These are phyloP conservation scores for Gasterosteus nipponicus DNA, from an alignment of 2,113 vertebrate genomes.

Conservation along the genomic window DNA sequence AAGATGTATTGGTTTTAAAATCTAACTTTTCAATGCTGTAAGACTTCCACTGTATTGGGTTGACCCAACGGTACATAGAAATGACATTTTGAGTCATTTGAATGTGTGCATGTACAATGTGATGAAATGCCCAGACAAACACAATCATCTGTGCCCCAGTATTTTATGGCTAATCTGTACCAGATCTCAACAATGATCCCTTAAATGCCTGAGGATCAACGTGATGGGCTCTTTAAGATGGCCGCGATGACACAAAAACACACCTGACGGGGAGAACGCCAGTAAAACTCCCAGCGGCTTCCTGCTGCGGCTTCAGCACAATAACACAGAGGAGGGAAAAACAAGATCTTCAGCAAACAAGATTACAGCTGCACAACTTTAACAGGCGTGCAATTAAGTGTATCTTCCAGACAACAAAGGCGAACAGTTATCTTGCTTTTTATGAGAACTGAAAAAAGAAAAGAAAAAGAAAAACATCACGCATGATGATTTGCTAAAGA, in stretches of 20 bases:
- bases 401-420: conserved; percentile 61
- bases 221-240: conserved; percentile 54
- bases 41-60: too few species aligned
- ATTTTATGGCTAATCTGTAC: conserved; percentile 57
- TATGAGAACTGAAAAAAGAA: conserved; percentile 41
- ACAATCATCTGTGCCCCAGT: conserved; percentile 43
- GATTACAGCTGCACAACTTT: conserved; percentile 47
- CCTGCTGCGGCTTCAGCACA: conserved; percentile 52
- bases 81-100: background rate
- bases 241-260: conserved; percentile 59
- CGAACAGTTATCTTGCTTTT: conserved; percentile 53
- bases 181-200: conserved; percentile 61
- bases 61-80: background rate
- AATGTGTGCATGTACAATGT: background rate
- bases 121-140: conserved; percentile 34
- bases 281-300: conserved; percentile 54
- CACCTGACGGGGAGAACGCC: conserved; percentile 52
- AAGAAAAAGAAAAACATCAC: conserved; percentile 23
- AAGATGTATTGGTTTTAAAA: background rate
- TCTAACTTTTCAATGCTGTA: too few species aligned
- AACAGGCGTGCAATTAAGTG: conserved; percentile 46
- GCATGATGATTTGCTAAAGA: conserved; percentile 65
- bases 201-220: conserved; percentile 62
- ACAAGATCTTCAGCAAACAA: conserved; percentile 41
- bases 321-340: conserved; percentile 50